A percentile compares a stretch with the other conserved stretches of the same genome.
phyloP scores from a whole-genome alignment of 2,888 invertebrate species.

The Andrena chrysosceles region DNA sequence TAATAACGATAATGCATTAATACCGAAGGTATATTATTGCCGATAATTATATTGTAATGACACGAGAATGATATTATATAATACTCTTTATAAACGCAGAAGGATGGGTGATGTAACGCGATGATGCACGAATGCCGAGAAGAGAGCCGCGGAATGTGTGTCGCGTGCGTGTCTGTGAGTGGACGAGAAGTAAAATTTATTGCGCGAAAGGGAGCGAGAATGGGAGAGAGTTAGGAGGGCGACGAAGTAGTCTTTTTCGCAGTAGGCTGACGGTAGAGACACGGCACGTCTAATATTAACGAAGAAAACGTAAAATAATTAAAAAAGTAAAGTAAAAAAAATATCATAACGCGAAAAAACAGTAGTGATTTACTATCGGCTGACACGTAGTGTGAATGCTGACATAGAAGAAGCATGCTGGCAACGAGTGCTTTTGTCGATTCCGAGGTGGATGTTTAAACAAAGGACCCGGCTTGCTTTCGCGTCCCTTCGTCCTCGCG shows the following conservation, averaged over 20 bases:
- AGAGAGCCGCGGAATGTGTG: neutral
- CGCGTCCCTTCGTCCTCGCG: conserved; percentile 6
- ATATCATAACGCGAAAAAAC: conserved; percentile 81
- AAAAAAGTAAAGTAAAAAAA: conserved; percentile 76
- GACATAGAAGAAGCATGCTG: conserved; percentile 79
- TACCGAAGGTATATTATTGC: conserved; percentile 80
- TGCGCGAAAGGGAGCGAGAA: conserved; percentile 16
- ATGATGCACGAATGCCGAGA: conserved; percentile 4
- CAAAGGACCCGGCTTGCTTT: conserved; percentile 23
- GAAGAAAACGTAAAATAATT: conserved; percentile 66
- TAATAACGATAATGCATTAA: conserved; percentile 73
- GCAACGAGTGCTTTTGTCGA: conserved; percentile 69
- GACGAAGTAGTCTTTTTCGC: conserved; percentile 79
- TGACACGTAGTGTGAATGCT: conserved; percentile 81
- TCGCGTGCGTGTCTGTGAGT: neutral
- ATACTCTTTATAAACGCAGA: conserved; percentile 80
- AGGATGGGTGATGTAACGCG: conserved; percentile 64
- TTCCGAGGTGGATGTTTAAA: conserved; percentile 38
- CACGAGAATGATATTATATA: conserved; percentile 80
- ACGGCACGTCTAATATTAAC: conserved; percentile 82
- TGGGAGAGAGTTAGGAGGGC: conserved; percentile 42
- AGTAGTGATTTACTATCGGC: conserved; percentile 81
- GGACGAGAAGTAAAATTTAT: neutral
- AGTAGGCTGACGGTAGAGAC: conserved; percentile 82
- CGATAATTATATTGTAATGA: conserved; percentile 80